These are phyloP conservation scores for Nerophis ophidion DNA, from an alignment of 2,113 vertebrate species.

Conservation along the genomic window DNA sequence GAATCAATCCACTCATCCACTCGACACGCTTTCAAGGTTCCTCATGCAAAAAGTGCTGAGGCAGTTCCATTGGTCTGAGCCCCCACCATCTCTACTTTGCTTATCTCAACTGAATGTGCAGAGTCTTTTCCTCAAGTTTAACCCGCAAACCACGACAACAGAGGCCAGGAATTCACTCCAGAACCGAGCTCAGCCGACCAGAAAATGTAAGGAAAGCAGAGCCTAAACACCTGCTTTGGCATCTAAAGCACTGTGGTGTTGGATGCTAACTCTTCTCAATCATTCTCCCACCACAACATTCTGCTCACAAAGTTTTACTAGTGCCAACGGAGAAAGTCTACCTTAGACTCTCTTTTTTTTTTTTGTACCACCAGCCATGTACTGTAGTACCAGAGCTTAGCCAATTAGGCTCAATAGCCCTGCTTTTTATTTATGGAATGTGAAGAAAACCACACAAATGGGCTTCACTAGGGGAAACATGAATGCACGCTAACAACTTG, in stretches of 20 bases:
- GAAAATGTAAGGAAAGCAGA: slow-evolving; percentile 48
- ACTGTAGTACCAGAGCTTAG: slow-evolving; percentile 30
- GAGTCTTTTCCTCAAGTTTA: slow-evolving; percentile 29
- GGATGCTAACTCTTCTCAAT: slow-evolving; percentile 21
- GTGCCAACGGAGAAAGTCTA: slow-evolving; percentile 20
- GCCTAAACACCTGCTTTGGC: slow-evolving; percentile 61
- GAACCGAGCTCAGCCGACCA: slow-evolving; percentile 38
- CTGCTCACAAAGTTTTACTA: slow-evolving; percentile 39
- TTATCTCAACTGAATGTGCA: slow-evolving; percentile 34
- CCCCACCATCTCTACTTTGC: slow-evolving; percentile 12
- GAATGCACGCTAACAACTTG: slow-evolving; percentile 47
- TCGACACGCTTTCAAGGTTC: slow-evolving; percentile 38
- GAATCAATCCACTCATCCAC: slow-evolving; percentile 39
- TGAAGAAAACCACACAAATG: slow-evolving; percentile 56
- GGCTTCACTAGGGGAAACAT: slow-evolving; percentile 63
- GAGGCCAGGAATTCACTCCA: slow-evolving; percentile 43
- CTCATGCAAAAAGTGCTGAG: slow-evolving; percentile 51
- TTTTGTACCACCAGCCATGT: slow-evolving; percentile 34
- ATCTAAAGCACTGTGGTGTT: slow-evolving; percentile 6
- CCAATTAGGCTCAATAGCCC: slow-evolving; percentile 27
- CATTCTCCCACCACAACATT: slow-evolving; percentile 35
- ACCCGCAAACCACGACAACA: slow-evolving; percentile 39
- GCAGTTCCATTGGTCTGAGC: slow-evolving; percentile 6
- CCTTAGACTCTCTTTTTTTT: slow-evolving; percentile 40
- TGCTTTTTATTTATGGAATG: slow-evolving; percentile 54